Conservation (phyloP, 2,888 invertebrate genomes). For the Cancer borealis region DNA sequence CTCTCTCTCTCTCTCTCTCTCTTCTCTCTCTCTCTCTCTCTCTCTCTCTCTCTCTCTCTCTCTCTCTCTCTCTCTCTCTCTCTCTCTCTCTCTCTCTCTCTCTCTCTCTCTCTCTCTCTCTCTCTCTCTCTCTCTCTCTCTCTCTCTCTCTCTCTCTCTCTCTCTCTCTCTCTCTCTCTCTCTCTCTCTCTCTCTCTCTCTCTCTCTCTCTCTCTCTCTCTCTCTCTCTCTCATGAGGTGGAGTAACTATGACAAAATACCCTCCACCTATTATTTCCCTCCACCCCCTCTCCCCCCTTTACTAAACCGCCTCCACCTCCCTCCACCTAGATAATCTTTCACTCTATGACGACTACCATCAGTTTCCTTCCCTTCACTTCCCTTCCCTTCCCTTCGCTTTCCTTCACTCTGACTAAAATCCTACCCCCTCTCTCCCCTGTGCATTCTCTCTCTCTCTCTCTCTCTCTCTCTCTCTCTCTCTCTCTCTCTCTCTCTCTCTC, state of each 20-base stretch:
- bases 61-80: conserved; percentile 25
- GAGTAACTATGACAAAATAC: not conserved
- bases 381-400: not conserved
- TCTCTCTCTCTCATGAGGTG: no score
- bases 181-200: not conserved
- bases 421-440: no score
- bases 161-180: not conserved
- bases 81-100: not conserved
- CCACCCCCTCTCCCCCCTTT: not conserved
- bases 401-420: no score
- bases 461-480: not conserved
- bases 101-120: no score
- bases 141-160: no score
- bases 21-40: no score
- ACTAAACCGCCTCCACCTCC: not conserved
- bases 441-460: not conserved
- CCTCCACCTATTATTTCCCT: not conserved
- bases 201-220: not conserved
- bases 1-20: no score
- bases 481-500: not conserved
- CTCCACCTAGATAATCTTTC: not conserved
- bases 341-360: no score
- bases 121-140: no score
- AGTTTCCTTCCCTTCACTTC: not conserved
- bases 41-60: not conserved